phyloP scores from a whole-genome alignment of 2,888 invertebrate species.

The Glyphotaelius pellucidus region DNA sequence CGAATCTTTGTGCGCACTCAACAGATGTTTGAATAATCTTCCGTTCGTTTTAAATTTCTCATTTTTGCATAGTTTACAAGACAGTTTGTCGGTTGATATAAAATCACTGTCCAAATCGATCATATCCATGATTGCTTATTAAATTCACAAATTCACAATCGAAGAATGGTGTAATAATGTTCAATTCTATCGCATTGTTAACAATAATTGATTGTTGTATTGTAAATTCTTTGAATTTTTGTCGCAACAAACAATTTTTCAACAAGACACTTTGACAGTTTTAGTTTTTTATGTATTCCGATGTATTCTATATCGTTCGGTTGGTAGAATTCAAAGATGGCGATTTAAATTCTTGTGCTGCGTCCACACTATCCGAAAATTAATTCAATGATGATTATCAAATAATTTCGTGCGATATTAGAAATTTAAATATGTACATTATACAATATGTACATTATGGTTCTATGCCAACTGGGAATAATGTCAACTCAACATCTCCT shows the following conservation, averaged over 20 bases:
- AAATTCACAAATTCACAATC: background rate
- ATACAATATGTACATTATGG: too few species aligned
- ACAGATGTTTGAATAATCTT: conserved; percentile 33
- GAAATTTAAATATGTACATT: too few species aligned
- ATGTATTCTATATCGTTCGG: too few species aligned
- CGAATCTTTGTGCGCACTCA: background rate
- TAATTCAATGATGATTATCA: too few species aligned
- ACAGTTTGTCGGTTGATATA: background rate
- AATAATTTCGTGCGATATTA: too few species aligned
- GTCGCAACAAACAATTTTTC: background rate
- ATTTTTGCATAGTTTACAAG: background rate
- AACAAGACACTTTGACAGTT: background rate
- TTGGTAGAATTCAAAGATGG: too few species aligned
- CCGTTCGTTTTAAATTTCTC: background rate
- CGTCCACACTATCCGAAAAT: too few species aligned
- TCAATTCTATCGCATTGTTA: background rate
- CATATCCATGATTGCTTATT: background rate
- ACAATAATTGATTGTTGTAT: too few species aligned
- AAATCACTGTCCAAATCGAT: background rate
- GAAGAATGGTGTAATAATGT: background rate
- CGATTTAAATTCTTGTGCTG: too few species aligned
- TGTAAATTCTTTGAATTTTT: background rate
- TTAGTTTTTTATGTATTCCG: too few species aligned
- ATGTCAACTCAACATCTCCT: too few species aligned
- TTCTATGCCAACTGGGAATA: too few species aligned